These are phyloP conservation scores for Desoria tigrina DNA, from an alignment of 2,888 invertebrate genomes.

Conservation along the genomic window DNA sequence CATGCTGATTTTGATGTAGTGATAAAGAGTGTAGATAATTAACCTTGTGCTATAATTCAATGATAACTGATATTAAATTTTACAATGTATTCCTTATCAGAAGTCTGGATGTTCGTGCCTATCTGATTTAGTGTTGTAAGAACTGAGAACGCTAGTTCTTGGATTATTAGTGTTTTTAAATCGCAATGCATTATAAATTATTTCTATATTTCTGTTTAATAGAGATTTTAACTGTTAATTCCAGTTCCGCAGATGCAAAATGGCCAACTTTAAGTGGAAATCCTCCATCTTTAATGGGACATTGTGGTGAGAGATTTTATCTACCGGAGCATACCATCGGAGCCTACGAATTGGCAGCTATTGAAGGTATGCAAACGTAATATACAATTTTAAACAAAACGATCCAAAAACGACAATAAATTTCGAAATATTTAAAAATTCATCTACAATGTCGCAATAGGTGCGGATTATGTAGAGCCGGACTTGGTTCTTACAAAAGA, in stretches of 20 bases:
- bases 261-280: conserved; percentile 37
- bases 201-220: neutral
- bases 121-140: no score
- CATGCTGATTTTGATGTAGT: no score
- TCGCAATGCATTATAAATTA: neutral
- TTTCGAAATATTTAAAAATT: no score
- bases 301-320: conserved; percentile 39
- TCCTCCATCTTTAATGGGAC: conserved; percentile 30
- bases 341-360: conserved; percentile 37
- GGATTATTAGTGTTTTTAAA: no score
- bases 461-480: conserved; percentile 44
- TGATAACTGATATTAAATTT: no score
- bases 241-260: neutral
- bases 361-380: conserved; percentile 16
- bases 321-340: conserved; percentile 37
- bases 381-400: no score
- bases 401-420: no score
- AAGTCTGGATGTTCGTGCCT: no score
- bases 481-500: conserved; percentile 42
- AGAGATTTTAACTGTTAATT: neutral
- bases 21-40: no score
- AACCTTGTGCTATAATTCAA: no score
- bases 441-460: neutral
- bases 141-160: no score
- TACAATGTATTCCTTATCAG: no score